Conservation (phyloP, 2,113 vertebrate genomes). For the Buteo buteo region DNA sequence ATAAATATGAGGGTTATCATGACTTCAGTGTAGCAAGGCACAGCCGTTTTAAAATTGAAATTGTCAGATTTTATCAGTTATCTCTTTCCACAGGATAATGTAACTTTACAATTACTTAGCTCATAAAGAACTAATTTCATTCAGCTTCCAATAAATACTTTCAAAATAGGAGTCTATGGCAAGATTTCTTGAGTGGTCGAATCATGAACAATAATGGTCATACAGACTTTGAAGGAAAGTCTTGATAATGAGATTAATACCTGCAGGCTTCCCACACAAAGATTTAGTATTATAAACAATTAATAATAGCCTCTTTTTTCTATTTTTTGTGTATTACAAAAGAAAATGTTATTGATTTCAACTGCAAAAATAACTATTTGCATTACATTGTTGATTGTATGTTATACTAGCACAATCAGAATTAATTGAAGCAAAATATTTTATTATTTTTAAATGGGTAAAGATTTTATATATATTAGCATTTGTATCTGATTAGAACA, state of each 20-base stretch:
- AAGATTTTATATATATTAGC: conserved; percentile 65
- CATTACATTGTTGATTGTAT: conserved; percentile 69
- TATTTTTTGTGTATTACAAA: conserved; percentile 57
- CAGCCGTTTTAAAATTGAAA: conserved; percentile 61
- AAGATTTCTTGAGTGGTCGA: conserved; percentile 18
- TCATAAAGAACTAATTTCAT: conserved; percentile 61
- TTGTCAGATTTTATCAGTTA: conserved; percentile 59
- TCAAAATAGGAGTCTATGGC: not conserved
- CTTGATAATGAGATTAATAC: conserved; percentile 62
- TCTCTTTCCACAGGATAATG: conserved; percentile 51
- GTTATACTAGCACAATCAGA: conserved; percentile 67
- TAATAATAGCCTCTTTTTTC: conserved; percentile 57
- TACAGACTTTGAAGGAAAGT: conserved; percentile 23
- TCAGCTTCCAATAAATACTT: conserved; percentile 33
- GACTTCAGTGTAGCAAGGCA: conserved; percentile 46
- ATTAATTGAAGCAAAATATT: conserved; percentile 71
- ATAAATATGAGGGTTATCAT: conserved; percentile 58
- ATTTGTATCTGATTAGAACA: conserved; percentile 64
- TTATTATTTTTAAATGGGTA: conserved; percentile 72
- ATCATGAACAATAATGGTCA: conserved; percentile 48
- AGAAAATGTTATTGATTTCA: conserved; percentile 77
- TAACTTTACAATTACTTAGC: conserved; percentile 27
- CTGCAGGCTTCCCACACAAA: conserved; percentile 39
- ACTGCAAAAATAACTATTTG: conserved; percentile 73
- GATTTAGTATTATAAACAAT: conserved; percentile 67